Evolutionary conservation across 2,888 invertebrate species (phyloP).

Genomic region (Vanessa cardui): DNA sequence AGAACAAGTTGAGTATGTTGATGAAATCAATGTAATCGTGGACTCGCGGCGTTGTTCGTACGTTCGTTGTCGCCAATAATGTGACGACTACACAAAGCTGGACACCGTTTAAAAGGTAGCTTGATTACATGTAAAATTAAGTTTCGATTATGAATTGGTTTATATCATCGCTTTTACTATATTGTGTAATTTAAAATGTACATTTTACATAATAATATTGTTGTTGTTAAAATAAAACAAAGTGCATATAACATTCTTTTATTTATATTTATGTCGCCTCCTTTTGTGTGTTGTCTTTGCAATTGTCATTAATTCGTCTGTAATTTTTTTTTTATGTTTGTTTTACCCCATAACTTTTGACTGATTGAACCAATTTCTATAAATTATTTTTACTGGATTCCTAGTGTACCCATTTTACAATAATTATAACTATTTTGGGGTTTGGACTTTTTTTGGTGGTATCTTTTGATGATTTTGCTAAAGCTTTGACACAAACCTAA

Average conservation of each 20-base stretch:
- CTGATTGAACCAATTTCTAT: too few species aligned
- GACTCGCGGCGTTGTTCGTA: background rate
- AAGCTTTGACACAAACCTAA: too few species aligned
- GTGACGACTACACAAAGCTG: background rate
- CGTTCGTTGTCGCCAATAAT: background rate
- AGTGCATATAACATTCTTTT: slow-evolving; percentile 43
- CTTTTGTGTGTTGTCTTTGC: too few species aligned
- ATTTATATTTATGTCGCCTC: background rate
- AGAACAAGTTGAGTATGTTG: slow-evolving; percentile 26
- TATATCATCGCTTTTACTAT: slow-evolving; percentile 67
- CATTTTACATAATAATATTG: slow-evolving; percentile 77
- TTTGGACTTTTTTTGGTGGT: too few species aligned
- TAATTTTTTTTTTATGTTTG: too few species aligned
- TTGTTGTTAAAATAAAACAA: slow-evolving; percentile 79
- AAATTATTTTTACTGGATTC: too few species aligned
- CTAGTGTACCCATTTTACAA: too few species aligned
- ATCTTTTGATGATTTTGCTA: too few species aligned
- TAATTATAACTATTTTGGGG: too few species aligned
- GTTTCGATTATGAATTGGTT: slow-evolving; percentile 60
- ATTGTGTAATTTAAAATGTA: slow-evolving; percentile 74
- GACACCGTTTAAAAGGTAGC: background rate
- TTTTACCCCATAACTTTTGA: too few species aligned
- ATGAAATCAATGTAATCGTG: slow-evolving; percentile 12
- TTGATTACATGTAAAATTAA: slow-evolving; percentile 45
- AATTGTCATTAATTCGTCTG: too few species aligned